These are phyloP conservation scores for Cheilosia soror DNA, from an alignment of 2,888 invertebrate species.

Conservation along the genomic window DNA sequence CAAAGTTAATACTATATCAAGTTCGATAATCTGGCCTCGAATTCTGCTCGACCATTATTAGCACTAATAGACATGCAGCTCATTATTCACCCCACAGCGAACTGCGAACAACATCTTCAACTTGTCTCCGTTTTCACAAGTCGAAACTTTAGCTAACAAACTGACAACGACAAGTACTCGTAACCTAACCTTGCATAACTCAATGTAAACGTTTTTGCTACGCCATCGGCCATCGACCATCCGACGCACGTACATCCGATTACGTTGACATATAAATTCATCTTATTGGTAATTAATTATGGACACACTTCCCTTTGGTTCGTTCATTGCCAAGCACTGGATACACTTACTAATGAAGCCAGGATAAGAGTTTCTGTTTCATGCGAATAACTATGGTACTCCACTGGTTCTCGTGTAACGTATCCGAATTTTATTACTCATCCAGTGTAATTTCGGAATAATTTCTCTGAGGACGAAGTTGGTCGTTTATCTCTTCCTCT, in stretches of 20 bases:
- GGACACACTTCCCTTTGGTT: slow-evolving; percentile 36
- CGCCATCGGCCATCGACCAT: not conserved
- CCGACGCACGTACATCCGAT: slow-evolving; percentile 18
- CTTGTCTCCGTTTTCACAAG: not conserved
- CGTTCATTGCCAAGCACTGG: not conserved
- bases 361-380: slow-evolving; percentile 16
- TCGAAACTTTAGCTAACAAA: not conserved
- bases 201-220: slow-evolving; percentile 7
- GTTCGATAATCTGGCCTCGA: too few relatives aligned
- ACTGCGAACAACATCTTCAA: not conserved
- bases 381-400: slow-evolving; percentile 30
- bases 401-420: slow-evolving; percentile 32
- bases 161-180: not conserved
- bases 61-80: not conserved
- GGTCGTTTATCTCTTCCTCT: slow-evolving; percentile 15
- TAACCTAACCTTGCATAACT: not conserved
- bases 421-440: slow-evolving; percentile 61
- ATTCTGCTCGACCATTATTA: too few relatives aligned
- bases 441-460: slow-evolving; percentile 58
- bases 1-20: too few relatives aligned
- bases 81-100: not conserved
- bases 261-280: slow-evolving; percentile 46
- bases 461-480: slow-evolving; percentile 68
- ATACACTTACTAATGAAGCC: slow-evolving; percentile 48
- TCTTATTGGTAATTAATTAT: slow-evolving; percentile 65